Evolutionary conservation across 2,797 vertebrate genomes (phyloP), one percentile per base, ranked within the genome.

Genomic region (Mormyrus proboscirostris): DNA sequence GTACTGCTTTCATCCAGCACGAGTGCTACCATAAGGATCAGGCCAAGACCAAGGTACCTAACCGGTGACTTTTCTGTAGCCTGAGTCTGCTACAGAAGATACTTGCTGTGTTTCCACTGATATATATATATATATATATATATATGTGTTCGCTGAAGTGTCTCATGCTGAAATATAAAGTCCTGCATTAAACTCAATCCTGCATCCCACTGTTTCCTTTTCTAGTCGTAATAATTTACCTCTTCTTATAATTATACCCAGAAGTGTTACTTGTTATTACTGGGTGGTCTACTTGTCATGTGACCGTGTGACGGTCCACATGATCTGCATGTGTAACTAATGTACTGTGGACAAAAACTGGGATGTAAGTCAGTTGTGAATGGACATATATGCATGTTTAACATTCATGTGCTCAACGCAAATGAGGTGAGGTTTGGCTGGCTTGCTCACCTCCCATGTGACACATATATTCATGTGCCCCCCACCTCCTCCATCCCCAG

Each of bases 1-100:
- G 98, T 0, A 96, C 98, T 0, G 98, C 98, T 62, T 98, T 95
- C 92, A 97, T 99, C 91, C 98, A 99, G 90, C 98, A 99, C 82
- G 96, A 96, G 57, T 99, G 98, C 93, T 99, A 98, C 95, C 96
- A 95, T 0, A 96, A 97, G 1, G 93, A 22, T 0, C 92, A 95
- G 0, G 94, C 98, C 92, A 96, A 96, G 93, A 85, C 90, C 0
- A 87, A 92, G 94, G 96, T 96, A 94, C 1, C 10, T 47, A 5
- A 7, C 86, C n/a, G 47, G 3, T 65, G 7, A 49, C 9, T 22
- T 22, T 65, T 3, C 33, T 19, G 10, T 65, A n/a, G 19, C 6
- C 50, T 9, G 29, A 65, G 14, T 22, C 33, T 19, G 33, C 8
- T 62, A 41, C 19, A 49, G 4, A 51, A 29, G 7, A 51, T 4